Percentiles rank a stretch among this genome's conserved stretches.
phyloP scores from a whole-genome alignment of 2,797 vertebrate species.

The Etheostoma nigrum region DNA sequence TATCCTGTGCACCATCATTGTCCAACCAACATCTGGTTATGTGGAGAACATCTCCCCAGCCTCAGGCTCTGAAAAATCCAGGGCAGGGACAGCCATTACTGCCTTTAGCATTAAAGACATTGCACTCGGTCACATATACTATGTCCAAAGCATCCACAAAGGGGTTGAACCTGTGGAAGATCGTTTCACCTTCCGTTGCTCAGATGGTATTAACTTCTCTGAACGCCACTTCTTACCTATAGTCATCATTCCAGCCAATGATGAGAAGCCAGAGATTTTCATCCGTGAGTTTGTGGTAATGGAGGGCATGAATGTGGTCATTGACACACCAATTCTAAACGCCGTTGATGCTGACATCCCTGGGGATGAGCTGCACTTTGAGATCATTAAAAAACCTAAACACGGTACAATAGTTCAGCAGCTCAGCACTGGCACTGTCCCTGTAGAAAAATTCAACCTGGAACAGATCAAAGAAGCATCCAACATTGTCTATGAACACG shows the following conservation, averaged over 20 bases:
- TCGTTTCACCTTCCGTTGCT: slow-evolving; percentile 90
- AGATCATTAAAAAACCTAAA: slow-evolving; percentile 86
- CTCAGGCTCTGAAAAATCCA: slow-evolving; percentile 88
- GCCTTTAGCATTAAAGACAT: slow-evolving; percentile 90
- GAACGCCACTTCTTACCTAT: slow-evolving; percentile 89
- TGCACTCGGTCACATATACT: slow-evolving; percentile 83
- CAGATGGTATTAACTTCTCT: slow-evolving; percentile 91
- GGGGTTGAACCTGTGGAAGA: slow-evolving; percentile 89
- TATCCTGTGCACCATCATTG: slow-evolving; percentile 89
- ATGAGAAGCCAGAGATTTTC: slow-evolving; percentile 90
- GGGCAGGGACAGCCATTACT: slow-evolving; percentile 87
- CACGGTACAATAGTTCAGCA: slow-evolving; percentile 89
- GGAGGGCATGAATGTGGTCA: slow-evolving; percentile 92
- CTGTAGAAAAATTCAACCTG: slow-evolving; percentile 84
- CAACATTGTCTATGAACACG: slow-evolving; percentile 91
- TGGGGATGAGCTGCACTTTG: slow-evolving; percentile 86
- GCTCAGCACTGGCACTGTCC: slow-evolving; percentile 83
- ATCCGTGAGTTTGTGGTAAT: slow-evolving; percentile 89
- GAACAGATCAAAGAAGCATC: slow-evolving; percentile 90
- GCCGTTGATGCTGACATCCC: slow-evolving; percentile 88
- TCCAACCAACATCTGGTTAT: slow-evolving; percentile 90
- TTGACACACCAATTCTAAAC: slow-evolving; percentile 88
- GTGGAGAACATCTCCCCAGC: slow-evolving; percentile 91
- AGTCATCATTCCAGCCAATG: slow-evolving; percentile 89
- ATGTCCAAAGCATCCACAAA: slow-evolving; percentile 93